Conservation (phyloP, 1,140 invertebrate genomes). For the Mycetomoellerius zeteki region DNA sequence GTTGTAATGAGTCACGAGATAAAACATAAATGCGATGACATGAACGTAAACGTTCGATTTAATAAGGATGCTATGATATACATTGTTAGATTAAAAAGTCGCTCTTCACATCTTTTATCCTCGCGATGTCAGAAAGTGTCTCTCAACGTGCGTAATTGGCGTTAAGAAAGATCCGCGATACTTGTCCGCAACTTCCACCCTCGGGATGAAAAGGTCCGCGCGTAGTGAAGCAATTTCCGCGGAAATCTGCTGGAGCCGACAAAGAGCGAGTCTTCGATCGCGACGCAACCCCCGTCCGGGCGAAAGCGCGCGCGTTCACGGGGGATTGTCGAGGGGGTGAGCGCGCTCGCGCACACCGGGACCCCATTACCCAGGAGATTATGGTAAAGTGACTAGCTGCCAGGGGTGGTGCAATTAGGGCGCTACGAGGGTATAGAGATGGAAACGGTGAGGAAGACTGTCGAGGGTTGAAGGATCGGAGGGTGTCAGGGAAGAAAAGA, state of each 20-base stretch:
- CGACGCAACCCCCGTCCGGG: neutral
- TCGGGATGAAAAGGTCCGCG: neutral
- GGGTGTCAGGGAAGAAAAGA: conserved; percentile 3
- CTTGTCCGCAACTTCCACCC: conserved; percentile 36
- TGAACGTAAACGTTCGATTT: neutral
- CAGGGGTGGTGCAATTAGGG: conserved; percentile 80
- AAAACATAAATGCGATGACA: neutral
- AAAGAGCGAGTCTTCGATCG: conserved; percentile 59
- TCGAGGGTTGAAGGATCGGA: conserved; percentile 63
- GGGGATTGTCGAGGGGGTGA: conserved; percentile 44
- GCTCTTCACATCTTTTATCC: neutral
- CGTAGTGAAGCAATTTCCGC: conserved; percentile 44
- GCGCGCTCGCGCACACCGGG: conserved; percentile 64
- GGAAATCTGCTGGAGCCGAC: conserved; percentile 41
- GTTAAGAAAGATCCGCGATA: conserved; percentile 30
- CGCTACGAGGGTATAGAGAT: conserved; percentile 54
- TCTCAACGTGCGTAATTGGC: conserved; percentile 36
- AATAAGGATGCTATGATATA: neutral
- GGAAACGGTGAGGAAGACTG: conserved; percentile 61
- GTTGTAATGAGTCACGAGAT: neutral
- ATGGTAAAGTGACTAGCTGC: conserved; percentile 83
- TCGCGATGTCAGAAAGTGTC: neutral
- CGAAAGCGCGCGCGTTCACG: neutral
- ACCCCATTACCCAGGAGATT: conserved; percentile 84
- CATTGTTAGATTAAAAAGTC: conserved; percentile 3